Evolutionary conservation across 2,797 vertebrate species (phyloP), one percentile per base, ranked within the genome.

Genomic region (Coccyzus lansbergi): DNA sequence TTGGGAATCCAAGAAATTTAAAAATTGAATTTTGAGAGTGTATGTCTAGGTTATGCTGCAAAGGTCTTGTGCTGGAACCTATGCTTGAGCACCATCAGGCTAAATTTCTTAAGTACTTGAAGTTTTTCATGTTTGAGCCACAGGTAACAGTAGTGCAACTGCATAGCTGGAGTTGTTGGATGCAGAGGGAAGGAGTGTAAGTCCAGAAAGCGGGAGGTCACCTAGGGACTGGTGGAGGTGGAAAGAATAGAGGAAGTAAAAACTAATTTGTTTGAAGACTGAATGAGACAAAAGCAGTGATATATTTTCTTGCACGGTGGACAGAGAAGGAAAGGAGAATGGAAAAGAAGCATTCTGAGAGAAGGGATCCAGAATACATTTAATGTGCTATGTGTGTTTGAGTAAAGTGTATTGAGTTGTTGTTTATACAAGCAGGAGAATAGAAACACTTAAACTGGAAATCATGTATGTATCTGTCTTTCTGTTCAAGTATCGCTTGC

Each of bases 311-410:
- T 81, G 19, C 9, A 15, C 14, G 2, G 15, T 38, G 15, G 22
- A 44, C 4, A 38, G 26, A 7, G 10, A 26, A 55, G 1, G 25
- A 67, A 68, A 17, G 14, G 16, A 51, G 31, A 77, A 67, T 2
- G 9, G 9, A 60, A 65, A 74, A 60, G 3, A 34, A 81, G 21
- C 12, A 68, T 81, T 52, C 26, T 42, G 14, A 62, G 21, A 22
- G 7, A 62, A 69, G 7, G 2, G 10, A 80, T 3, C 1, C 46
- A 59, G 40, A 87, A 64, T 44, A 15, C 1, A 19, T 26, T 77
- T 63, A 59, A 52, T 3, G 0, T n/a, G 2, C 4, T 67, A 10
- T 2, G 1, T 55, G 6, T 40, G 9, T 46, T 14, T 72, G 22
- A 31, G 16, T 55, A 17, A 71, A 79, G 25, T 40, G 6, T 19